Base-by-base conservation (phyloP, 2,888 invertebrate genomes). In the Invenusta paracnida region DNA sequence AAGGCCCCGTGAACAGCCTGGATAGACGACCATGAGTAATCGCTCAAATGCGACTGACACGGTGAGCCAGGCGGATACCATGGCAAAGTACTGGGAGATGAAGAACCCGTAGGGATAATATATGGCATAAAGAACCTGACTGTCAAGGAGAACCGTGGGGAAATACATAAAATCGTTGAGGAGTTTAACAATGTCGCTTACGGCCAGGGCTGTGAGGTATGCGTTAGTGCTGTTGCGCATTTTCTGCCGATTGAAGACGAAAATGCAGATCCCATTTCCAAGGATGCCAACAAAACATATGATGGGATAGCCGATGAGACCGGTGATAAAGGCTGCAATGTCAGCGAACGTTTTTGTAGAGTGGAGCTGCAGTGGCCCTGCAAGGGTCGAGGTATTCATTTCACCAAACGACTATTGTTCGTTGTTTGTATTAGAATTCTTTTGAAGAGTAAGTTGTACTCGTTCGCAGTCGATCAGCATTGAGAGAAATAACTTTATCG, bases 11-110 rank as follows among this genome's bases (percentile, higher is more conserved):
- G 89, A 89, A 30, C 88, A 87, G 0, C 89, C 88, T n/a, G 90
- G 89, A 86, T 90, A 89, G 81, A 90, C 90, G 25, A 91, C 90
- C 48, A 89, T 88, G 13, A 91, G 88, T 86, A 89, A 90, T 0
- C 91, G 87, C 87, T 91, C 91, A 17, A 89, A 88, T 0, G 90
- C 90, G 48, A 91, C 91, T 0, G 90, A 89, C 0, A 90, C 89
- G 0, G 90, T 90, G 82, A 90, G 87, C 90, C 90, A 90, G 0
- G 90, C 88, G 0, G 90, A 89, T 23, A 90, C 88, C 84, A 89
- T 90, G 0, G 89, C 88, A 0, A 90, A 88, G 88, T 89, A 88
- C 86, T 89, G 90, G 86, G 90, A 90, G 1, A 90, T 88, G 86
- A 90, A 90, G 86, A 90, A 90, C 0, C 90, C 90, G 85, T 89